Percentiles rank a stretch among this genome's conserved stretches.
phyloP scores from a whole-genome alignment of 1,140 invertebrate genomes.

The Drosophila persimilis region DNA sequence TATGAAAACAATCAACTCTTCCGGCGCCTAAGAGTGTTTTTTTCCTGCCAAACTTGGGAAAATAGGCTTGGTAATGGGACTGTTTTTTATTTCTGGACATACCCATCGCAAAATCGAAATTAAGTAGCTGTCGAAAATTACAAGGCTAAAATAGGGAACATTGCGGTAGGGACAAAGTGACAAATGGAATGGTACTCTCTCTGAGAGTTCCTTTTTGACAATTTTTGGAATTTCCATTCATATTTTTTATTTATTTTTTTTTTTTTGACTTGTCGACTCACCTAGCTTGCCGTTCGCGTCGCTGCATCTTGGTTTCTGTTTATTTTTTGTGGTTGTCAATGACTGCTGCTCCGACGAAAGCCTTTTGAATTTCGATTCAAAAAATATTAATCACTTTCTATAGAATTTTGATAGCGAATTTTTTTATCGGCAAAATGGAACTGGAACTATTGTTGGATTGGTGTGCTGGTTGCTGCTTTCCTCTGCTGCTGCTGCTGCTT shows the following conservation, averaged over 20 bases:
- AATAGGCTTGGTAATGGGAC: not conserved
- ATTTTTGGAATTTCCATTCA: not conserved
- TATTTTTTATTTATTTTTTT: no score
- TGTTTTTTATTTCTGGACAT: not conserved
- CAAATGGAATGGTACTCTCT: no score
- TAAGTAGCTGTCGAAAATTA: no score
- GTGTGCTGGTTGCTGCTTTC: slow-evolving; percentile 14
- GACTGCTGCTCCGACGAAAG: slow-evolving; percentile 15
- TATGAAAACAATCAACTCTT: not conserved
- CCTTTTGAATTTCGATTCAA: slow-evolving; percentile 63
- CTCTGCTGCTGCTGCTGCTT: not conserved
- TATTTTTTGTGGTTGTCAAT: slow-evolving; percentile 29
- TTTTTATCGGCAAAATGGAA: slow-evolving; percentile 23
- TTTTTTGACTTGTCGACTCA: slow-evolving; percentile 35
- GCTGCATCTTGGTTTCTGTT: slow-evolving; percentile 53
- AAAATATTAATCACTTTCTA: slow-evolving; percentile 55
- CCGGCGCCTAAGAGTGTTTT: not conserved
- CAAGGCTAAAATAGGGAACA: no score
- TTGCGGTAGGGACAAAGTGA: no score
- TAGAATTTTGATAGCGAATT: slow-evolving; percentile 63
- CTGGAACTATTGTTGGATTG: slow-evolving; percentile 23
- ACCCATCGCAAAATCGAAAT: not conserved
- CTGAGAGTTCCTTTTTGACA: no score
- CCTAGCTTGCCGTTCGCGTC: slow-evolving; percentile 75
- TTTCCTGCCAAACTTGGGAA: slow-evolving; percentile 1